Conservation (phyloP, 2,797 vertebrate genomes). For the Melanotaenia pygmaea region DNA sequence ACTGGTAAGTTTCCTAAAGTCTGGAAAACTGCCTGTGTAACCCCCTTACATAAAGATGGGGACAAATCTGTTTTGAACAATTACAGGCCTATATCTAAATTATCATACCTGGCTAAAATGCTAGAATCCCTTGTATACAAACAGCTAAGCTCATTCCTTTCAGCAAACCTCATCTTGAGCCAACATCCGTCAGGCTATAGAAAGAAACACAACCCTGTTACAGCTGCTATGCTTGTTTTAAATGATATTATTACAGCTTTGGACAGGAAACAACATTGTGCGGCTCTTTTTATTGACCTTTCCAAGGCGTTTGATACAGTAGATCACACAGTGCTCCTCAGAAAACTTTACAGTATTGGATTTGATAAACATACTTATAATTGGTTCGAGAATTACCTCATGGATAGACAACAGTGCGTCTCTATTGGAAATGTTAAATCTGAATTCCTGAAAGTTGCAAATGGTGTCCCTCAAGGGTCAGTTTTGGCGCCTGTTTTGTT, state of each 20-base stretch:
- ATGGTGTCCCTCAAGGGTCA: constrained; percentile 7
- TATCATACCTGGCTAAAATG: constrained; percentile 1
- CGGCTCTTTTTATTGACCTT: neutral
- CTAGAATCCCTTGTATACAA: neutral
- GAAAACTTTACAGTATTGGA: neutral
- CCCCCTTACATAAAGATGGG: neutral
- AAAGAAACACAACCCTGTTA: neutral
- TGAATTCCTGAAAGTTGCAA: neutral
- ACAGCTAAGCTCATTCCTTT: neutral
- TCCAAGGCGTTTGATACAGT: constrained; percentile 1
- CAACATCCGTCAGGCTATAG: neutral
- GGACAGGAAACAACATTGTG: neutral
- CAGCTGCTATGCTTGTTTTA: constrained; percentile 1
- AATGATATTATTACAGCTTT: constrained; percentile 7
- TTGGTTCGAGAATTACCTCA: constrained; percentile 7
- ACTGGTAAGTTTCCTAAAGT: neutral
- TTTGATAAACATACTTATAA: neutral
- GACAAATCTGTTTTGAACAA: neutral
- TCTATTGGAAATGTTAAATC: neutral
- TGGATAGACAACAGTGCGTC: neutral
- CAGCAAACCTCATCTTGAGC: neutral
- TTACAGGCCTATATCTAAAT: constrained; percentile 8
- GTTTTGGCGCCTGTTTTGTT: constrained; percentile 2
- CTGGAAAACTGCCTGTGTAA: neutral
- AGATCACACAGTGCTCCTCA: neutral